phyloP scores from a whole-genome alignment of 2,797 vertebrate genomes.

The Threskiornis aethiopicus region DNA sequence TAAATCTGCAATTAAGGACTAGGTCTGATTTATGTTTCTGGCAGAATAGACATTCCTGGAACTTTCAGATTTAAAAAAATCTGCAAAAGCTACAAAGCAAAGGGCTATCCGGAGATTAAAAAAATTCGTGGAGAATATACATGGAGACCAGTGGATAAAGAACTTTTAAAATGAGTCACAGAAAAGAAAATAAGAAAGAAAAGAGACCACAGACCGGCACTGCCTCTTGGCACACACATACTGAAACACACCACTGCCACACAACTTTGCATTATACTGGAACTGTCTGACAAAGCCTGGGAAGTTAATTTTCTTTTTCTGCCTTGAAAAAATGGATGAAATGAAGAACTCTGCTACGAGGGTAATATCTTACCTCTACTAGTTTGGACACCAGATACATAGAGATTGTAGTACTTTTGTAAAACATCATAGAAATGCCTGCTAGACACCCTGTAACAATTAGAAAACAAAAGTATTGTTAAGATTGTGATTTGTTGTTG shows the following conservation, averaged over 20 bases:
- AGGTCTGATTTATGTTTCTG: conserved; percentile 43
- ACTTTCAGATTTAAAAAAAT: conserved; percentile 26
- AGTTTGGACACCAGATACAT: conserved; percentile 98
- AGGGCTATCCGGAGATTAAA: neutral
- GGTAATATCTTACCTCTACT: conserved; percentile 87
- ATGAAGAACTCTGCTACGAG: neutral
- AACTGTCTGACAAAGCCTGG: neutral
- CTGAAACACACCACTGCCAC: neutral
- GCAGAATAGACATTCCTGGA: conserved; percentile 14
- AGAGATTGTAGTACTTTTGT: conserved; percentile 97
- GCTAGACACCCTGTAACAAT: conserved; percentile 89
- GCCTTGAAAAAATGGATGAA: neutral
- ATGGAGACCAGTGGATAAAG: neutral
- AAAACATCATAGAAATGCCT: conserved; percentile 98
- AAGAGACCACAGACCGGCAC: neutral
- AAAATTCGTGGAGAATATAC: neutral
- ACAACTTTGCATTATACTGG: neutral
- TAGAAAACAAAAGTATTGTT: conserved; percentile 28
- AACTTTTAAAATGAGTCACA: neutral
- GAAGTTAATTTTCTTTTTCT: neutral
- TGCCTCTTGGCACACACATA: neutral
- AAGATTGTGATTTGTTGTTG: neutral
- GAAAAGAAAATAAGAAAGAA: neutral
- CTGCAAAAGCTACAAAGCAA: neutral
- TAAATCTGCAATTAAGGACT: conserved; percentile 57